Conservation (phyloP, 2,888 invertebrate genomes). For the Limnephilus marmoratus region DNA sequence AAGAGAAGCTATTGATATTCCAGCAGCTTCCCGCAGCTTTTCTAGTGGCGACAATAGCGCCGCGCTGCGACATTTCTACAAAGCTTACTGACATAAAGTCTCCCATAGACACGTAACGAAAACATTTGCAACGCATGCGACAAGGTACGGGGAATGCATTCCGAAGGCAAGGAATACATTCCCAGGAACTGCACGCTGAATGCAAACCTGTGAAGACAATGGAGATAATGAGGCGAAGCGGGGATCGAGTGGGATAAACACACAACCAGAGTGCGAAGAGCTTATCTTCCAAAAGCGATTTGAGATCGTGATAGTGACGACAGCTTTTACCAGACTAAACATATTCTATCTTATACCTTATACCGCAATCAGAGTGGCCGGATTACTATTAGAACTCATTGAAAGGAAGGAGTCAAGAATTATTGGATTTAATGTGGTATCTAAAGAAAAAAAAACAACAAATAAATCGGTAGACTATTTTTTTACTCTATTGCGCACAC, state of each 20-base stretch:
- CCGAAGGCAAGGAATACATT: constrained; percentile 43
- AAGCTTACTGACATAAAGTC: constrained; percentile 28
- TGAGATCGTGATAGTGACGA: not conserved
- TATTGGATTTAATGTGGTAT: not conserved
- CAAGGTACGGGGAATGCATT: constrained; percentile 37
- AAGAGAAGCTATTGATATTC: constrained; percentile 26
- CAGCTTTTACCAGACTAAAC: not conserved
- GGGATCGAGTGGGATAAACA: constrained; percentile 2
- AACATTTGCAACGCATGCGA: constrained; percentile 55
- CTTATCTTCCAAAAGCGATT: not conserved
- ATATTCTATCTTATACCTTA: not conserved
- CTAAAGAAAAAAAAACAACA: not conserved
- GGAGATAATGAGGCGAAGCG: constrained; percentile 10
- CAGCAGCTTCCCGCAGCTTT: constrained; percentile 12
- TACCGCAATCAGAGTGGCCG: not conserved
- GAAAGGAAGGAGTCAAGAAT: not conserved
- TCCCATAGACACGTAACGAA: constrained; percentile 50
- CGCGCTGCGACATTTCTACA: constrained; percentile 24
- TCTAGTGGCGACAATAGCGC: constrained; percentile 7
- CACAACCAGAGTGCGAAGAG: not conserved
- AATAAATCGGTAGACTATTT: too few species aligned
- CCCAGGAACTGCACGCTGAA: not conserved
- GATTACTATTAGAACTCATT: not conserved
- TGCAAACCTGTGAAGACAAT: not conserved
- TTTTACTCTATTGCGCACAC: too few species aligned